Conservation (phyloP, 2,113 vertebrate genomes). For the Brachyhypopomus gauderio region DNA sequence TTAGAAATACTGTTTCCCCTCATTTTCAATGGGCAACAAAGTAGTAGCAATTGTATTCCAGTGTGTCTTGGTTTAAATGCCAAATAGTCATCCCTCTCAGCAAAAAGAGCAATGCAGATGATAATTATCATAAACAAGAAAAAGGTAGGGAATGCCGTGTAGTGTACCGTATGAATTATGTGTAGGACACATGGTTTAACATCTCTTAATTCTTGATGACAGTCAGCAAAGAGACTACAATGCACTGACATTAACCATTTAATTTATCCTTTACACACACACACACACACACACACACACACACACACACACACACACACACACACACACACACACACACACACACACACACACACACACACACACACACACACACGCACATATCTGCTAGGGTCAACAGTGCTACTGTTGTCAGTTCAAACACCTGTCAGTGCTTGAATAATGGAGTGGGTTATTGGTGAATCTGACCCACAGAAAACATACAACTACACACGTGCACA, state of each 20-base stretch:
- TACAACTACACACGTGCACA: neutral
- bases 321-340: too few relatives aligned
- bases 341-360: too few relatives aligned
- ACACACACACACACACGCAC: neutral
- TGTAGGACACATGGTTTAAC: too few relatives aligned
- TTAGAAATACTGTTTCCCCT: neutral
- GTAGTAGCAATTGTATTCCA: neutral
- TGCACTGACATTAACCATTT: neutral
- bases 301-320: neutral
- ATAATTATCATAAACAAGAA: too few relatives aligned
- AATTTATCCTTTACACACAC: neutral
- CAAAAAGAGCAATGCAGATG: too few relatives aligned
- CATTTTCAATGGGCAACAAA: neutral
- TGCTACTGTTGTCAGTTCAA: neutral
- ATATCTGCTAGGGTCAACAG: neutral
- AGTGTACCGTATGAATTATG: too few relatives aligned
- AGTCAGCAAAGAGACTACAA: too few relatives aligned
- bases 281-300: neutral
- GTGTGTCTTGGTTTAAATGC: neutral
- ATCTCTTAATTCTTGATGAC: too few relatives aligned
- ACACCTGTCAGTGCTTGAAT: neutral
- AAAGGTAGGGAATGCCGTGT: too few relatives aligned
- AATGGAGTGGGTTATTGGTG: neutral
- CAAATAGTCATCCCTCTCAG: neutral
- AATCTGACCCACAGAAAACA: neutral